Evolutionary conservation across 1,140 invertebrate genomes (phyloP), one percentile per base, ranked within the genome.

Genomic region (Drosophila persimilis): DNA sequence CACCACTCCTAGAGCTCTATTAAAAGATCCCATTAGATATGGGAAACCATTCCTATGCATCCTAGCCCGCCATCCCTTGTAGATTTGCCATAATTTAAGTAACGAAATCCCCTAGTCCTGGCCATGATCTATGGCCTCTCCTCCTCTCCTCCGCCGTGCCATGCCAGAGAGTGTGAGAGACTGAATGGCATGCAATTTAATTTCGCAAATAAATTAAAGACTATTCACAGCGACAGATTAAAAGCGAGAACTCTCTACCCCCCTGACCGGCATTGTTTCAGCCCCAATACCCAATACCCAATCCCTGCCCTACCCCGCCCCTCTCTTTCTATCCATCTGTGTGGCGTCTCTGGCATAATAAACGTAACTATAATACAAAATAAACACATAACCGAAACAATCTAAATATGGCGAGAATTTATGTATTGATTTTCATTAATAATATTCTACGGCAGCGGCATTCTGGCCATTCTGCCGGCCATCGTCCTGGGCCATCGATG

Each of bases 281-380:
- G 20, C 20, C 20, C 20, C 20, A 20, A 20, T 20, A 1, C 20
- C 20, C 20, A 20, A 20, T 20, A 1, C 20, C 20, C 20, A 20
- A 20, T 20, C 35, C 35, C 52, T 63, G 47, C 62, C 66, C 48
- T 54, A 47, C 44, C 43, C 50, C 43, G 54, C 54, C 46, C 41
- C 39, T 29, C 52, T 53, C 50, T 45, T 11, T 47, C 31, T 26
- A n/a, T 53, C 54, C 17, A 7, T 31, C 24, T 31, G 11, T 13
- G 35, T 39, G 13, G 47, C 46, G 51, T 13, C 17, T 31, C 60
- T 64, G 35, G 15, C 74, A 86, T 88, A 86, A 86, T 88, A 81
- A 88, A 86, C 81, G 83, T 72, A 81, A 86, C 81, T 86, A 86
- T 86, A 86, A 86, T 79, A 83, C 83, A 86, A 86, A 86, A 86